A percentile compares a stretch with the other conserved stretches of the same genome.
phyloP scores from a whole-genome alignment of 2,888 invertebrate species.

The Lomographa bimaculata region DNA sequence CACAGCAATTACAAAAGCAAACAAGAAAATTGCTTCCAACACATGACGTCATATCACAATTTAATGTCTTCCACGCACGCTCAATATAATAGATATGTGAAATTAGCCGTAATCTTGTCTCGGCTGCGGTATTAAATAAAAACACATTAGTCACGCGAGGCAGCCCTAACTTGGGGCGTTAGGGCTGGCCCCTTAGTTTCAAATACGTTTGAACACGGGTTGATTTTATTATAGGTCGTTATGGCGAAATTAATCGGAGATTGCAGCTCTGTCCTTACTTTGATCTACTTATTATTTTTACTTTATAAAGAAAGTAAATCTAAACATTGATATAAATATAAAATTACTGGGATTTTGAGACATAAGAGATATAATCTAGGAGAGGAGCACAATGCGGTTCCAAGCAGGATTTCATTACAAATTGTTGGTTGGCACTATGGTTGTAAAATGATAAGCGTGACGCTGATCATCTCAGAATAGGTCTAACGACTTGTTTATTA shows the following conservation, averaged over 20 bases:
- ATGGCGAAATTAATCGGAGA: slow-evolving; percentile 7
- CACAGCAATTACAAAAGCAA: slow-evolving; percentile 18
- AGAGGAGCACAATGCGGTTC: too few species aligned
- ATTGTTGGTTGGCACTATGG: too few species aligned
- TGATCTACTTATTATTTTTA: too few species aligned
- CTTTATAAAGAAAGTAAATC: too few species aligned
- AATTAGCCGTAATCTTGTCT: slow-evolving; percentile 48
- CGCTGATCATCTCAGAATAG: too few species aligned
- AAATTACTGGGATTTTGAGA: too few species aligned
- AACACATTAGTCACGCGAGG: slow-evolving; percentile 57
- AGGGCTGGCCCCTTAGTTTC: slow-evolving; percentile 32
- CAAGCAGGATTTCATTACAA: too few species aligned
- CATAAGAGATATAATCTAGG: too few species aligned
- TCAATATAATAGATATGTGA: slow-evolving; percentile 28
- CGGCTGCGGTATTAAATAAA: slow-evolving; percentile 46
- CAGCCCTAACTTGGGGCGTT: slow-evolving; percentile 43
- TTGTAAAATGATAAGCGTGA: too few species aligned
- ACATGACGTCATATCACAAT: slow-evolving; percentile 24
- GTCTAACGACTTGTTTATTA: too few species aligned
- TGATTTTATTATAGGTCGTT: slow-evolving; percentile 34
- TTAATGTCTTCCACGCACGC: slow-evolving; percentile 42
- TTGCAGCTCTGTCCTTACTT: too few species aligned
- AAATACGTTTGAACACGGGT: slow-evolving; percentile 18
- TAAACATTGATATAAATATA: too few species aligned
- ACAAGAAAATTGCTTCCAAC: slow-evolving; percentile 24